Evolutionary conservation across 2,888 invertebrate species (phyloP), one percentile per base, ranked within the genome.

Genomic region (Muschampia plurimacula): DNA sequence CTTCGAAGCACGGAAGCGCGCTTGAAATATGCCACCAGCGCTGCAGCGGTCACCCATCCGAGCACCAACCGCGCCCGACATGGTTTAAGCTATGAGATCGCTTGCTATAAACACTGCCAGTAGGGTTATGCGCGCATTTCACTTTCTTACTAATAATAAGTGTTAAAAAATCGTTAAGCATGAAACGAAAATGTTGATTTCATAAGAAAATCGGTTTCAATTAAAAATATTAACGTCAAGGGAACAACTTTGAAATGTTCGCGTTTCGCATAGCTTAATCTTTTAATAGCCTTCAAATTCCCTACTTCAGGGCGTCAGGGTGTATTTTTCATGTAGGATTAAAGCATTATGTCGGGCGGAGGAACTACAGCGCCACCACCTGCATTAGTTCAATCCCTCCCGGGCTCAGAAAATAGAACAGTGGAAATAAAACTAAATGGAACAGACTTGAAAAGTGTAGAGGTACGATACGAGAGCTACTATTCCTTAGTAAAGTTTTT

Each of bases 311-410:
- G 65, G 39, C 62, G 28, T 67, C 52, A 67, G 13, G 52, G 52
- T 55, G 62, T 60, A 68, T 68, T 70, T 73, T 73, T 74, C 74
- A 70, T 69, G 70, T 65, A 65, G 69, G 72, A 74, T 74, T 72
- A 74, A 76, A 73, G 73, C 68, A 67, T 77, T 72, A 72, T 55
- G 67, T 69, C 39, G 64, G 52, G 39, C 59, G 60, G 28, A 72
- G 68, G 68, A 67, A 67, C 44, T 28, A 60, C 55, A 22, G 36
- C 41, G 59, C 59, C 59, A 22, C 10, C 55, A 22, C 55, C 10
- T 72, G 78, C 76, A 77, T 78, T 77, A 77, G 77, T 66, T 67
- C 68, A 74, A 77, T 77, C 77, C 79, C 77, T 73, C 74, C 41
- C 74, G 74, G 78, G 71, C 75, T 59, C 10, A 15, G 22, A 46